Base-by-base conservation (phyloP, 2,888 invertebrate species). In the Perithous albicinctus region DNA sequence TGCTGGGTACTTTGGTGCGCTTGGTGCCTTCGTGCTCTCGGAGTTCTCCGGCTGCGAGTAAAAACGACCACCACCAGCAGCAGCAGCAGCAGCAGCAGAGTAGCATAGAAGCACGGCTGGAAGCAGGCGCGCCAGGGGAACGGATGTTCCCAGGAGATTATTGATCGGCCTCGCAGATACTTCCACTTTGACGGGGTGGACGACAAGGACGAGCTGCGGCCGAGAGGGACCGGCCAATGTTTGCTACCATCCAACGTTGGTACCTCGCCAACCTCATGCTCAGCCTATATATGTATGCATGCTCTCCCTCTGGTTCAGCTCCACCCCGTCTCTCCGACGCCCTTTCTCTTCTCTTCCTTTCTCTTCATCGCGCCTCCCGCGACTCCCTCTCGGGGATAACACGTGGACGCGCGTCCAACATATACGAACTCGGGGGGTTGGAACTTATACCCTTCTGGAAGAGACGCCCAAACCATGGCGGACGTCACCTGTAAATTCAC, bases 101-200 rank as follows among this genome's bases (percentile, higher is more conserved):
- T n/a, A n/a, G n/a, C n/a, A n/a, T 61, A 26, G 38, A 35, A 15
- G 46, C 66, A 35, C 38, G 15, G 51, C 51, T 2, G 54, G 41
- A 59, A 59, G 10, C 18, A 18, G 63, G 61, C 67, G 66, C 75
- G 67, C 75, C 87, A 87, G 87, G 89, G 88, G 89, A 86, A 89
- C 88, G 90, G 91, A 91, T 91, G 89, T 90, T 92, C 89, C 91
- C 89, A 90, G 90, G 88, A 90, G 90, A 92, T 91, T 92, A 92
- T 92, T 92, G 92, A 92, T 92, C 92, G 88, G 64, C 74, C 85
- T 81, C 76, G 84, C 86, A 87, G 89, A 90, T 90, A 89, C 87
- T 89, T 90, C 84, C 85, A 88, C 87, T 85, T 84, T 76, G 83
- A 84, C 72, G 81, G 78, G 67, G 84, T 78, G 80, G 78, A 82